phyloP scores from a whole-genome alignment of 2,113 vertebrate genomes.

The Microcebus jonahi region DNA sequence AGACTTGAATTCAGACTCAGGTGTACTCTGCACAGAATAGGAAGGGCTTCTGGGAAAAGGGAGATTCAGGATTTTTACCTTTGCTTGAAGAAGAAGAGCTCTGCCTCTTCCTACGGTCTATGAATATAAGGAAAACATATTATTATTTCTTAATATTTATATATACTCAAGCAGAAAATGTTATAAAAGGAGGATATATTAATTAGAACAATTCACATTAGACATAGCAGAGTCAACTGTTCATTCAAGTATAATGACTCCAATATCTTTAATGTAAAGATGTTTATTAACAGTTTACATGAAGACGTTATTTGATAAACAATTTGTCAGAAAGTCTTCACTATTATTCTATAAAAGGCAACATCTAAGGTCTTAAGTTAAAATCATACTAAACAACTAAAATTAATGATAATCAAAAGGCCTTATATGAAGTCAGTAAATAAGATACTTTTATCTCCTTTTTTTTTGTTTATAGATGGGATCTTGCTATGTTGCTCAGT shows the following conservation, averaged over 20 bases:
- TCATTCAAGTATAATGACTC: neutral
- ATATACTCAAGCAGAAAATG: neutral
- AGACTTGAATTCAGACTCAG: neutral
- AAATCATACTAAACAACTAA: too few species aligned
- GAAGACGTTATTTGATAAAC: neutral
- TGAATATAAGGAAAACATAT: conserved; percentile 67
- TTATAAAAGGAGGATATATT: neutral
- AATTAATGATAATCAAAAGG: neutral
- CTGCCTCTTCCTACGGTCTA: conserved; percentile 95
- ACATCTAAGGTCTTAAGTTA: neutral
- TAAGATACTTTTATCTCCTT: neutral
- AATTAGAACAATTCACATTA: neutral
- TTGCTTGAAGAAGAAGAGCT: conserved; percentile 96
- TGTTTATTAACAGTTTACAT: neutral
- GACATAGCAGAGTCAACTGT: neutral
- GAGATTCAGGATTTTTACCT: conserved; percentile 87
- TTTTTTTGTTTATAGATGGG: neutral
- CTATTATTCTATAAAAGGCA: neutral
- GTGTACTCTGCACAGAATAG: neutral
- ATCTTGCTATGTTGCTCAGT: too few species aligned
- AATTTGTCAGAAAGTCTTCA: neutral
- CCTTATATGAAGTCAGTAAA: neutral
- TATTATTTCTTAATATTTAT: neutral
- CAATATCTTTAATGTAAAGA: neutral
- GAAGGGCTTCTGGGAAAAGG: neutral